Evolutionary conservation across 2,888 invertebrate genomes (phyloP).

Genomic region (Harpalus rubripes): DNA sequence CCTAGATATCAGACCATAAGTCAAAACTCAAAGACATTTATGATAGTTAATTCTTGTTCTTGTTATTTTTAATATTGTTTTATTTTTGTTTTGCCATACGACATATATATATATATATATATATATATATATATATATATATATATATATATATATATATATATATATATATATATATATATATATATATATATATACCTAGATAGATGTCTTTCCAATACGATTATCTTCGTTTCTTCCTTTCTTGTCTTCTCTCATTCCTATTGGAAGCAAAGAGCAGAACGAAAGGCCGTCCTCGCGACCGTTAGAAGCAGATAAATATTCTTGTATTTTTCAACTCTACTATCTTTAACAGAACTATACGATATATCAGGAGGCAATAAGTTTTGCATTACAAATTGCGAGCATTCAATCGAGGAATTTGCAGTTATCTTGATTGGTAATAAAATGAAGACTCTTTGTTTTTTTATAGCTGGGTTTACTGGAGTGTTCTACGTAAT

Average conservation of each 20-base stretch:
- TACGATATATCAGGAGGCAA: constrained; percentile 4
- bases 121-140: no score
- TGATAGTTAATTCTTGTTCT: no score
- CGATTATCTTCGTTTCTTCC: not conserved
- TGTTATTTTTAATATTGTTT: no score
- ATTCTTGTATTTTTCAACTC: not conserved
- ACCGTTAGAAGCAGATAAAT: not conserved
- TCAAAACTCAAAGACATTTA: no score
- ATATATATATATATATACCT: no score
- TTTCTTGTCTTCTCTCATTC: not conserved
- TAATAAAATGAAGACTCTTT: constrained; percentile 7
- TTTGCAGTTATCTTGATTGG: constrained; percentile 21
- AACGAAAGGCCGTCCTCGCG: not conserved
- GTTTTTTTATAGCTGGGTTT: not conserved
- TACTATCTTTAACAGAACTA: constrained; percentile 11
- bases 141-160: no score
- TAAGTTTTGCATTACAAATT: constrained; percentile 22
- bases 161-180: no score
- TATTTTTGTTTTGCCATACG: no score
- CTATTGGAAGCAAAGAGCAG: not conserved
- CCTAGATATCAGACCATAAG: no score
- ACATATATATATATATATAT: no score
- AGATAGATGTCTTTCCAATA: not conserved
- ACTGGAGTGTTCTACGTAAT: not conserved
- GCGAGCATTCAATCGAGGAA: not conserved